Conservation (phyloP, 2,797 vertebrate species). For the Chrosomus eos region DNA sequence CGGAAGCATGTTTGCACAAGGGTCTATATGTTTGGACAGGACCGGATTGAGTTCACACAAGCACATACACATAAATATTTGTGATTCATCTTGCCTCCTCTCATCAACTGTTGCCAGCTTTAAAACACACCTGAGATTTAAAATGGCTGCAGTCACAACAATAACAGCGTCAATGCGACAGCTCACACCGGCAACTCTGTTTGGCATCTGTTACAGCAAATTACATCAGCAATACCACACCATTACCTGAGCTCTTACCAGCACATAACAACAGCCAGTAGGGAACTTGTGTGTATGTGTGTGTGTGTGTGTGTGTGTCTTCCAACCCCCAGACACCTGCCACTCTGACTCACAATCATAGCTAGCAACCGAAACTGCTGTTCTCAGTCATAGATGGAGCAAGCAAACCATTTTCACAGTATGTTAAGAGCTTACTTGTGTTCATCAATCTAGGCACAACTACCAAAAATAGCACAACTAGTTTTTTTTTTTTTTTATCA, state of each 20-base stretch:
- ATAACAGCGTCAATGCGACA: slow-evolving; percentile 50
- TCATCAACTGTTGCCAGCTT: slow-evolving; percentile 48
- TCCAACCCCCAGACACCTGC: slow-evolving; percentile 58
- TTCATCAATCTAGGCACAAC: not conserved
- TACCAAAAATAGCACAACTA: not conserved
- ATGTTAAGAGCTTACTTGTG: not conserved
- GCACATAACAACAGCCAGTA: slow-evolving; percentile 59
- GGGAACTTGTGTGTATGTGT: slow-evolving; percentile 49
- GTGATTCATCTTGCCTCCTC: slow-evolving; percentile 47
- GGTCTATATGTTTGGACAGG: slow-evolving; percentile 3
- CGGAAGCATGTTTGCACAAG: slow-evolving; percentile 25
- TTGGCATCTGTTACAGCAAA: slow-evolving; percentile 75
- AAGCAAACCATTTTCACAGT: slow-evolving; percentile 25
- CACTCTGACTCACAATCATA: slow-evolving; percentile 53
- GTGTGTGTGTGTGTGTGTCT: slow-evolving; percentile 44
- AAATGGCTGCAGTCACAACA: slow-evolving; percentile 57
- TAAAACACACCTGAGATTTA: slow-evolving; percentile 58
- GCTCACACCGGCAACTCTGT: slow-evolving; percentile 66
- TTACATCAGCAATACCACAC: slow-evolving; percentile 72
- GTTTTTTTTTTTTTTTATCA: not conserved
- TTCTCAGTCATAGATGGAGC: slow-evolving; percentile 30
- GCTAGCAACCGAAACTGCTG: slow-evolving; percentile 19
- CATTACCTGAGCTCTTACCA: slow-evolving; percentile 59
- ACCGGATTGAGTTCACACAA: slow-evolving; percentile 1
- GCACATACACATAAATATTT: slow-evolving; percentile 13